Base-by-base conservation (phyloP, 2,113 vertebrate genomes). In the Indicator indicator region DNA sequence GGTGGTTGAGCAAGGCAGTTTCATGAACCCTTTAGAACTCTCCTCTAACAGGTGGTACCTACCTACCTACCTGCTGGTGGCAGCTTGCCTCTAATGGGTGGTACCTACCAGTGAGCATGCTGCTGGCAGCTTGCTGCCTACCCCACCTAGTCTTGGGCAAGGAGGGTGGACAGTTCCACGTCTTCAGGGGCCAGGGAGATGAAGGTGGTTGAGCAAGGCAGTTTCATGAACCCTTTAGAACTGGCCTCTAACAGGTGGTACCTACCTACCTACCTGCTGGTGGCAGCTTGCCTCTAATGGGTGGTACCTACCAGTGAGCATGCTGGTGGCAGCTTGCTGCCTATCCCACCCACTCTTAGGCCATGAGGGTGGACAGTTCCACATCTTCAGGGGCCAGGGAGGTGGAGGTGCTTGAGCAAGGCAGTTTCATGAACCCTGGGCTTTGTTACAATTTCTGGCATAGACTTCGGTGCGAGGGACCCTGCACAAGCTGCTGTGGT, bases 371-470 rank as follows among this genome's bases (percentile, higher is more conserved):
- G 23, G 60, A 11, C 23, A 9, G 33, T 20, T 40, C 21, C 64
- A 59, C 50, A 4, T 38, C 20, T 56, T 30, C 33, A 14, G 48
- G 56, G n/a, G 56, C 38, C 58, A 11, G 26, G 36, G 36, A 65
- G 56, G 4, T 16, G 64, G 28, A 16, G 40, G 42, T 16, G 48
- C 40, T 16, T 3, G 5, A 76, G 12, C 21, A 56, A n/a, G 79
- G 67, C 28, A 42, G 42, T 42, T 42, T 15, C 42, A 42, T 42
- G 42, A 42, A 8, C 26, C 8, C 3, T 7, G 44, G 48, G 56
- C 8, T 62, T 15, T 0, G 0, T 1, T 32, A 32, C 15, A 8
- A 3, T 6, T 27, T 16, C 26, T 69, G 80, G 23, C 1, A 46
- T 17, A 20, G 74, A 2, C 9, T 78, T 64, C 1, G 58, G 58